Evolutionary conservation across 2,888 invertebrate species (phyloP), one percentile per base, ranked within the genome.

Genomic region (Drosophila monieri): DNA sequence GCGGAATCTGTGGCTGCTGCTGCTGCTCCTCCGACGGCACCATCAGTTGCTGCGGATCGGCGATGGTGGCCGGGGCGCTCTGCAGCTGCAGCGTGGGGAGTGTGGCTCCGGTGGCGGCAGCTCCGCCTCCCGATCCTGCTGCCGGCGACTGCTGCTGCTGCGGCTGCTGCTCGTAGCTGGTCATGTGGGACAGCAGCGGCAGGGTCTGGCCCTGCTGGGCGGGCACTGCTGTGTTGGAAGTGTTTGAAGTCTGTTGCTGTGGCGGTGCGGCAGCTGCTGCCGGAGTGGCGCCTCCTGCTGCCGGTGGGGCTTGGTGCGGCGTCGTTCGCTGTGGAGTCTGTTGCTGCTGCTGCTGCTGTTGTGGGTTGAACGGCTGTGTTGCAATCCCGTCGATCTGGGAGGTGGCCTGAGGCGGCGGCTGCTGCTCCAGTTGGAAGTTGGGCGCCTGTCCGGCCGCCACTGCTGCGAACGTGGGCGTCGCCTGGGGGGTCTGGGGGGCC

Each of bases 351-450:
- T 61, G 66, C 21, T 23, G 21, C 21, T 47, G 66, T 41, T 30
- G 27, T 10, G 41, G 35, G 43, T 43, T 43, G 48, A 69, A 46
- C 43, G 65, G 18, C 37, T 68, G 56, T 25, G 60, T 14, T 32
- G 69, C 73, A 58, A 85, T 77, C 10, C 91, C 87, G 77, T 91
- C 91, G 15, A 89, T 89, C 80, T 90, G 91, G 30, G 90, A 88
- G 51, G 86, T 93, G 39, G 84, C 76, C 68, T 80, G 86, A 23
- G 74, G 76, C 37, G 75, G 79, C 43, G 70, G 70, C 59, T 67
- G 77, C 37, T 68, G 53, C 39, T 77, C 80, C 65, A 84, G 66
- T 60, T 86, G 89, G 66, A 85, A 77, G 73, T 73, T 81, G 43
- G 78, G 49, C 48, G 65, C 53, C 32, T 60, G 65, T n/a, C 68